phyloP scores from a whole-genome alignment of 2,888 invertebrate species.

The Anticlea derivata region DNA sequence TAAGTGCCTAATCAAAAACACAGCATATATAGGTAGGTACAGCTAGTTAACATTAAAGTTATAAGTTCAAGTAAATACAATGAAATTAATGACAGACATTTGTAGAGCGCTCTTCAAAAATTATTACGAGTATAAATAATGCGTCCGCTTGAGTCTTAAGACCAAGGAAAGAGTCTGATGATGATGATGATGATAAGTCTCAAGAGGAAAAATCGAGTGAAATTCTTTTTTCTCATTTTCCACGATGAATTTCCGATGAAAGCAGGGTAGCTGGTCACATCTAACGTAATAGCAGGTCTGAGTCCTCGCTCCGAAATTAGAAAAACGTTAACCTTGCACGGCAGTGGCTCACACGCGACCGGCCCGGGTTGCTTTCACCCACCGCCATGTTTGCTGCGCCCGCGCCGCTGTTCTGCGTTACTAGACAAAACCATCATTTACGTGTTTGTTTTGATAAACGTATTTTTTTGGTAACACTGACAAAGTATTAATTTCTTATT shows the following conservation, averaged over 20 bases:
- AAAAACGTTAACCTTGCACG: conserved; percentile 78
- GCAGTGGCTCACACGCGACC: conserved; percentile 67
- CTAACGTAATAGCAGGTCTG: conserved; percentile 64
- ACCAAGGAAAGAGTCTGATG: too few relatives aligned
- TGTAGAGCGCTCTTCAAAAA: too few relatives aligned
- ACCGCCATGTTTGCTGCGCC: conserved; percentile 61
- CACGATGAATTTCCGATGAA: conserved; percentile 73
- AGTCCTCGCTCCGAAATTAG: conserved; percentile 73
- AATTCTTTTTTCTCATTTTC: conserved; percentile 60
- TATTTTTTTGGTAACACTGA: too few relatives aligned
- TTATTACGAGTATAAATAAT: too few relatives aligned
- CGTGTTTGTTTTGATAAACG: conserved; percentile 1
- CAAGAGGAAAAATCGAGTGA: conserved; percentile 51
- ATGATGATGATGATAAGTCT: too few relatives aligned
- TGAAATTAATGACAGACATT: too few relatives aligned
- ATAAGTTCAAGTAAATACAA: too few relatives aligned
- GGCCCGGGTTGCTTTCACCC: conserved; percentile 70
- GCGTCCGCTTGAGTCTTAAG: too few relatives aligned
- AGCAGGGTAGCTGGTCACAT: conserved; percentile 58
- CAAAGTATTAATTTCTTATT: too few relatives aligned
- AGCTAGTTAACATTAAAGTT: too few relatives aligned
- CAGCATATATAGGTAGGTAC: too few relatives aligned
- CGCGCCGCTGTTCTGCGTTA: conserved; percentile 59
- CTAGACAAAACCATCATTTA: conserved; percentile 53
- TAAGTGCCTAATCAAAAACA: too few relatives aligned